phyloP scores from a whole-genome alignment of 2,888 invertebrate species.

The Esperia sulphurella region DNA sequence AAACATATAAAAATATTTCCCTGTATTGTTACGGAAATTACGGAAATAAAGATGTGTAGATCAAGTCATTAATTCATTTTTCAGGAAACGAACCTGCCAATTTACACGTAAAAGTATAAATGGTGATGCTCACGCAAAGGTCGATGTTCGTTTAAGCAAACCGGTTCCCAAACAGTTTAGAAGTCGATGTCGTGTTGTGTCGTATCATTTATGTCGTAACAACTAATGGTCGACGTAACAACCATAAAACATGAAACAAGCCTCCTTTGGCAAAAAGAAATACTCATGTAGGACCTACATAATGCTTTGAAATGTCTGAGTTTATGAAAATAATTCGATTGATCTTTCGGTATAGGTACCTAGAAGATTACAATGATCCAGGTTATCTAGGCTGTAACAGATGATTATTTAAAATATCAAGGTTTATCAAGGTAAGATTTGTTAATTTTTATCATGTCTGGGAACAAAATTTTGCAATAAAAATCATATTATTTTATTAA shows the following conservation, averaged over 20 bases:
- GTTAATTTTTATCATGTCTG: no score
- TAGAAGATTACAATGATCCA: no score
- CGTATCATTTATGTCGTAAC: slow-evolving; percentile 16
- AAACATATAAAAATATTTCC: no score
- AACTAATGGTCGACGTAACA: slow-evolving; percentile 4
- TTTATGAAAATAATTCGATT: background rate
- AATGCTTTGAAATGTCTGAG: no score
- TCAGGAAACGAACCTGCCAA: slow-evolving; percentile 8
- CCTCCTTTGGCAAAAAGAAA: background rate
- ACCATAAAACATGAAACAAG: slow-evolving; percentile 3
- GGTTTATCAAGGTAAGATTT: no score
- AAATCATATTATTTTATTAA: background rate
- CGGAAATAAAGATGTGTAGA: slow-evolving; percentile 4
- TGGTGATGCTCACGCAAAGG: slow-evolving; percentile 30
- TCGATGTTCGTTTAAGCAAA: slow-evolving; percentile 32
- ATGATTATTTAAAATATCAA: no score
- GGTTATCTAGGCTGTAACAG: no score
- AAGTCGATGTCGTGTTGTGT: slow-evolving; percentile 15
- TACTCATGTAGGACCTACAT: no score
- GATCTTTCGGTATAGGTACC: no score
- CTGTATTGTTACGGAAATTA: background rate
- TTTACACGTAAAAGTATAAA: slow-evolving; percentile 6
- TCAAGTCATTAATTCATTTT: background rate
- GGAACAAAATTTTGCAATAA: no score
- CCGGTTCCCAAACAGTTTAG: slow-evolving; percentile 26